Percentiles rank a stretch among this genome's conserved stretches.
phyloP scores from a whole-genome alignment of 2,113 vertebrate species.

The Penelope pileata region DNA sequence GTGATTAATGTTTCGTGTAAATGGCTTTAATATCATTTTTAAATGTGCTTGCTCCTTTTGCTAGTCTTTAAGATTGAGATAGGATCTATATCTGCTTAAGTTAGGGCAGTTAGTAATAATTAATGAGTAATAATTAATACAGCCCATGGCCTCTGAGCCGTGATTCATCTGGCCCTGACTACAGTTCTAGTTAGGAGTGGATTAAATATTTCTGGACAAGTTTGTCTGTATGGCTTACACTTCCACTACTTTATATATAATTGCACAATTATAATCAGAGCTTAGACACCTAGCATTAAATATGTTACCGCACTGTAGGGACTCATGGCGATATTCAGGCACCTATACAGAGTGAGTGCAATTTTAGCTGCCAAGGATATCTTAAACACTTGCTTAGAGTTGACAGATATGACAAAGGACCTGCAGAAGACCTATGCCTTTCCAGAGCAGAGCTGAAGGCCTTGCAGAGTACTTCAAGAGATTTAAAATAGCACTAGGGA shows the following conservation, averaged over 20 bases:
- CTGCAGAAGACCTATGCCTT: neutral
- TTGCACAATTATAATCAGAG: neutral
- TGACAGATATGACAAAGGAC: neutral
- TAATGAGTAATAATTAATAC: neutral
- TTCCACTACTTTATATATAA: neutral
- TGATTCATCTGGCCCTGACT: neutral
- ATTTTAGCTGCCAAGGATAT: neutral
- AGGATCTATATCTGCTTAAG: neutral
- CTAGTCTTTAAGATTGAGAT: neutral
- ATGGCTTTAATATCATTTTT: neutral
- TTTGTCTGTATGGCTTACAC: neutral
- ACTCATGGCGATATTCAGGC: neutral
- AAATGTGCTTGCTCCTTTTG: neutral
- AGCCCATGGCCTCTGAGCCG: neutral
- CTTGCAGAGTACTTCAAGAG: neutral
- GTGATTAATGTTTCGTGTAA: neutral
- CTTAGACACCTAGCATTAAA: neutral
- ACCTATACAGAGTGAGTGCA: neutral
- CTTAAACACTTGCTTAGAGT: neutral
- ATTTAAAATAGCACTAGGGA: neutral
- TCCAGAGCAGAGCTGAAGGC: neutral
- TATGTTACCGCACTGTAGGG: neutral
- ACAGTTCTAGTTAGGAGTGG: neutral
- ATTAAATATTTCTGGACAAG: neutral
- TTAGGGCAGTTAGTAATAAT: too few relatives aligned